Percentiles rank a stretch among this genome's conserved stretches.
Evolutionary conservation across 2,113 vertebrate species (phyloP).

Genomic region (Lonchura striata): DNA sequence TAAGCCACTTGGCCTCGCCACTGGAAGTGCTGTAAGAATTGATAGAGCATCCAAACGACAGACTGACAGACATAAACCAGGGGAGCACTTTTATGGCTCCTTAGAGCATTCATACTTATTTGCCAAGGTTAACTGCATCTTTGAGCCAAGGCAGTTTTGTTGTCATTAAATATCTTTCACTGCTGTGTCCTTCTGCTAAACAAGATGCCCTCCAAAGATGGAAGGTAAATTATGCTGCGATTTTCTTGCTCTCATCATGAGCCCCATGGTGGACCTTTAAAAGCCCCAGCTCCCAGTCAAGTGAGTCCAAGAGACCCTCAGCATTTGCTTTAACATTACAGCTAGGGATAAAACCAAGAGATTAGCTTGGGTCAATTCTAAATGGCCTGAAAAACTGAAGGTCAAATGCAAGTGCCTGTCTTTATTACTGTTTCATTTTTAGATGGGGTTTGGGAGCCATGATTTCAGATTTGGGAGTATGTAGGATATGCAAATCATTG

Average conservation of each 20-base stretch:
- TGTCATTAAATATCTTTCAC: conserved; percentile 36
- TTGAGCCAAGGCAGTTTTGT: conserved; percentile 27
- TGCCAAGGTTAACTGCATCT: conserved; percentile 62
- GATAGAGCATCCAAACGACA: background rate
- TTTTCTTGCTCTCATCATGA: background rate
- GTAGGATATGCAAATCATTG: background rate
- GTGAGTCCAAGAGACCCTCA: background rate
- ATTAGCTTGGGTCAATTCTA: background rate
- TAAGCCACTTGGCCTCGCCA: conserved; percentile 7
- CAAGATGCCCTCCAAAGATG: conserved; percentile 16
- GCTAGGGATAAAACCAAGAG: background rate
- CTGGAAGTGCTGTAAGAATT: background rate
- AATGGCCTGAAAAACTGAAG: background rate
- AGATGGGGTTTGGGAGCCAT: background rate
- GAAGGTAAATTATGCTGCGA: background rate
- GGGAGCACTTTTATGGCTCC: conserved; percentile 41
- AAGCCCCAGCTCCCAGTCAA: background rate
- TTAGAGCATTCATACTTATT: conserved; percentile 13
- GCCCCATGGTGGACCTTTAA: background rate
- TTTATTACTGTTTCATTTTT: background rate
- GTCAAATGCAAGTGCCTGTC: background rate
- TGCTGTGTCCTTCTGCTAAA: conserved; percentile 38
- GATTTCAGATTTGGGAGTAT: background rate
- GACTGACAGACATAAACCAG: conserved; percentile 34
- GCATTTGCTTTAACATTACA: background rate